Conservation (phyloP, 2,113 vertebrate species). For the Lipotes vexillifer region DNA sequence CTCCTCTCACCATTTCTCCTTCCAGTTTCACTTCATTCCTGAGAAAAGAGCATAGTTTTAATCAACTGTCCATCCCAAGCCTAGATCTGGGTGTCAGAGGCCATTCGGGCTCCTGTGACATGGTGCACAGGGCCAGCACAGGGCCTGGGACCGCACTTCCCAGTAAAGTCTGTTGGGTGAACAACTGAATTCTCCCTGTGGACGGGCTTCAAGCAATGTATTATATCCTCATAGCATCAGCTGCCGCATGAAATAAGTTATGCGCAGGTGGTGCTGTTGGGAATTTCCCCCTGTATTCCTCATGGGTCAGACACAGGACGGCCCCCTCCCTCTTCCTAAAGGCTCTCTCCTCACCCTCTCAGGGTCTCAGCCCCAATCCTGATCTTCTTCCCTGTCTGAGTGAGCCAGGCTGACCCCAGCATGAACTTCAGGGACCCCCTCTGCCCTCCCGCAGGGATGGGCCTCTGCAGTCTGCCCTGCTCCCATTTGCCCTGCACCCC, state of each 20-base stretch:
- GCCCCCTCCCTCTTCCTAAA: background rate
- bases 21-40: background rate
- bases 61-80: background rate
- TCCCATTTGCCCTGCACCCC: rapidly evolving
- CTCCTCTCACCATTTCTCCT: background rate
- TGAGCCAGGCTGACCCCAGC: background rate
- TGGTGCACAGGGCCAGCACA: background rate
- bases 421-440: background rate
- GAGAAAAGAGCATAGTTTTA: background rate
- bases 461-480: background rate
- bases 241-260: background rate
- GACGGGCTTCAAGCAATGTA: too few species aligned
- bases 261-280: background rate
- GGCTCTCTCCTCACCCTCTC: background rate
- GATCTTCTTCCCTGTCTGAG: background rate
- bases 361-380: background rate
- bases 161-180: background rate
- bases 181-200: background rate
- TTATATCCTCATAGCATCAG: background rate
- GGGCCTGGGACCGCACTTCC: background rate
- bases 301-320: background rate
- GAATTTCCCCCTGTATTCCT: background rate
- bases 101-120: background rate
- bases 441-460: background rate
- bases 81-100: background rate